Conservation (phyloP, 2,797 vertebrate genomes). For the Carapus acus region DNA sequence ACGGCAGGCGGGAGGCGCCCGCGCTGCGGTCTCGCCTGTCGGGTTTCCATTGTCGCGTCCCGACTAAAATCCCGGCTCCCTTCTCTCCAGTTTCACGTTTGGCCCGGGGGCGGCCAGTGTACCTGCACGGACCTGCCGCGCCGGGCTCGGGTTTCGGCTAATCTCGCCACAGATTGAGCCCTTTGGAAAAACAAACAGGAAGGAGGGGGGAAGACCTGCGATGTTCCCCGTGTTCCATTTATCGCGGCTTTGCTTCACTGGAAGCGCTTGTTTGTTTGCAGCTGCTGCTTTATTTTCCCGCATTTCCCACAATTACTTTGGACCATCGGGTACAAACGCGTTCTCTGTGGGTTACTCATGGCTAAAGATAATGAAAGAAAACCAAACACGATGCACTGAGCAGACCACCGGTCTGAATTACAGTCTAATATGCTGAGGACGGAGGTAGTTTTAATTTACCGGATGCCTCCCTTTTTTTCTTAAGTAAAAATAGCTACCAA, state of each 20-base stretch:
- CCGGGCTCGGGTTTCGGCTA: slow-evolving; percentile 53
- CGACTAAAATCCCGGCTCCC: slow-evolving; percentile 49
- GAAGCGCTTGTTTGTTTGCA: slow-evolving; percentile 24
- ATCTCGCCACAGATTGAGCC: slow-evolving; percentile 32
- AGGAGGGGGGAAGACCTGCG: slow-evolving; percentile 11
- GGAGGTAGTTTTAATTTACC: too few relatives aligned
- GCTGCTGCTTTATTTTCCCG: slow-evolving; percentile 22
- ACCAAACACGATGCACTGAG: slow-evolving; percentile 15
- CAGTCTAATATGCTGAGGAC: slow-evolving; percentile 4
- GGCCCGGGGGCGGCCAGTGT: slow-evolving; percentile 37
- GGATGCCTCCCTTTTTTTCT: too few relatives aligned
- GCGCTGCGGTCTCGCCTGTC: slow-evolving; percentile 61
- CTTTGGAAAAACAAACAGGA: slow-evolving; percentile 34
- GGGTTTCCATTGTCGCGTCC: slow-evolving; percentile 51
- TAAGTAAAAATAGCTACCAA: too few relatives aligned
- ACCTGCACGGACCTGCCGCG: slow-evolving; percentile 60
- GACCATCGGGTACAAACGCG: slow-evolving; percentile 36
- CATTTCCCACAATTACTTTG: slow-evolving; percentile 47
- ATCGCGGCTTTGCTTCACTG: not conserved
- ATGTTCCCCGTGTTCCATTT: not conserved
- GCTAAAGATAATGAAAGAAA: slow-evolving; percentile 36
- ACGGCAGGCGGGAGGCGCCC: slow-evolving; percentile 46
- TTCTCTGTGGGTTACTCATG: slow-evolving; percentile 31
- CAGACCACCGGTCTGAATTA: slow-evolving; percentile 15
- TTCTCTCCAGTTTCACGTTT: slow-evolving; percentile 53